Conservation (phyloP, 35 echinoderm and acorn worm species). For the Apostichopus parvimensis region DNA sequence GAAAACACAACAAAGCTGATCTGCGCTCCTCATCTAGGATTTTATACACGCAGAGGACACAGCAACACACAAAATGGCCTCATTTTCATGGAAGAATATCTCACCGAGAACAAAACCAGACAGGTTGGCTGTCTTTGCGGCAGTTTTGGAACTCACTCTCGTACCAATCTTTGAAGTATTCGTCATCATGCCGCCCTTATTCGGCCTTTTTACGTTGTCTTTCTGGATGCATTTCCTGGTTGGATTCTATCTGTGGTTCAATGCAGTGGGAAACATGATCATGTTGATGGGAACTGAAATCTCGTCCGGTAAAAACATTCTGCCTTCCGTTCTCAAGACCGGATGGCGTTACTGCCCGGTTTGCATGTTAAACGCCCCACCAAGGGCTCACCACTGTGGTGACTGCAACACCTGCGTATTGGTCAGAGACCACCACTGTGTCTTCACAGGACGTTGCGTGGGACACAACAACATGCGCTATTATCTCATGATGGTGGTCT, state of each 20-base stretch:
- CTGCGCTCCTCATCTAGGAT: too few species aligned
- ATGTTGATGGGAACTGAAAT: conserved; percentile 74
- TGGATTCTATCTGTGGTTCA: conserved; percentile 78
- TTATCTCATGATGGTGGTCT: conserved; percentile 83
- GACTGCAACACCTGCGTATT: conserved; percentile 75
- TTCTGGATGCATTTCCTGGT: conserved; percentile 66
- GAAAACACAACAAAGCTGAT: too few species aligned
- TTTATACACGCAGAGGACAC: not conserved
- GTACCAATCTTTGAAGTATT: conserved; percentile 74
- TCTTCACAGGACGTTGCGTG: conserved; percentile 87
- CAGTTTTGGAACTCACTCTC: conserved; percentile 57
- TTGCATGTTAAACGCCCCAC: conserved; percentile 83
- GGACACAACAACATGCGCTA: conserved; percentile 88
- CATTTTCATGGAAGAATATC: conserved; percentile 63
- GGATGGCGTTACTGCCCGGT: conserved; percentile 79
- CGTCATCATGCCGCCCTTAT: conserved; percentile 76
- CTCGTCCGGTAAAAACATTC: conserved; percentile 66
- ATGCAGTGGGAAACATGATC: conserved; percentile 77
- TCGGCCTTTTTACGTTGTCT: conserved; percentile 30
- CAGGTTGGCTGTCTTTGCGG: conserved; percentile 51
- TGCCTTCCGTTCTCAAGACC: conserved; percentile 81
- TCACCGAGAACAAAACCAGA: conserved; percentile 60
- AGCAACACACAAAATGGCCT: conserved; percentile 18
- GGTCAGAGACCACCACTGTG: conserved; percentile 92
- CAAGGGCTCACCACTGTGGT: conserved; percentile 82